Evolutionary conservation across 2,888 invertebrate genomes (phyloP).

Genomic region (Andrena bicolor): DNA sequence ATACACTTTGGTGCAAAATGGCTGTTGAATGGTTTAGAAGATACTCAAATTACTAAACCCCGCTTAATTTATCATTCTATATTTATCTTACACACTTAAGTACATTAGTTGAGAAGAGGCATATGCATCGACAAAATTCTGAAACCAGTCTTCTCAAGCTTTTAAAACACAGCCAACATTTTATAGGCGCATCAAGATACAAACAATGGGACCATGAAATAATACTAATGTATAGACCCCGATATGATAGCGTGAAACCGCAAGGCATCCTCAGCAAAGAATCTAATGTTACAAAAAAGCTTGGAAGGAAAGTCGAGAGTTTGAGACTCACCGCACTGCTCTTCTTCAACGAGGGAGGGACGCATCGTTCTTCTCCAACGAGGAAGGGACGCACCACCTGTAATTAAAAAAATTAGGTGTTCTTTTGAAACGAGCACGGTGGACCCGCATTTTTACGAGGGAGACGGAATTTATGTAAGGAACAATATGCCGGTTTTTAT

Average conservation of each 20-base stretch:
- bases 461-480: too few relatives aligned
- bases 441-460: background rate
- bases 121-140: too few relatives aligned
- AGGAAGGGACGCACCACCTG: constrained; percentile 40
- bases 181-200: too few relatives aligned
- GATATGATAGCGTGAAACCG: constrained; percentile 11
- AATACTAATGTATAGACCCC: background rate
- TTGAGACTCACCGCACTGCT: constrained; percentile 56
- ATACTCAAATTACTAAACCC: too few relatives aligned
- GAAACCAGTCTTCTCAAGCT: too few relatives aligned
- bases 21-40: too few relatives aligned
- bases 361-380: background rate
- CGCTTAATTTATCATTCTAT: too few relatives aligned
- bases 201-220: background rate
- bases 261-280: constrained; percentile 17
- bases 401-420: constrained; percentile 41
- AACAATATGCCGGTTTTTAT: too few relatives aligned
- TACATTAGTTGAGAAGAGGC: too few relatives aligned
- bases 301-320: background rate
- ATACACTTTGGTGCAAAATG: too few relatives aligned
- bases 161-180: too few relatives aligned
- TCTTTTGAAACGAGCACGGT: background rate
- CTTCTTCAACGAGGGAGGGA: constrained; percentile 2
- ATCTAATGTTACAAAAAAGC: constrained; percentile 32
- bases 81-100: too few relatives aligned